Conservation (phyloP, 2,888 invertebrate genomes). For the Coenonympha arcania region DNA sequence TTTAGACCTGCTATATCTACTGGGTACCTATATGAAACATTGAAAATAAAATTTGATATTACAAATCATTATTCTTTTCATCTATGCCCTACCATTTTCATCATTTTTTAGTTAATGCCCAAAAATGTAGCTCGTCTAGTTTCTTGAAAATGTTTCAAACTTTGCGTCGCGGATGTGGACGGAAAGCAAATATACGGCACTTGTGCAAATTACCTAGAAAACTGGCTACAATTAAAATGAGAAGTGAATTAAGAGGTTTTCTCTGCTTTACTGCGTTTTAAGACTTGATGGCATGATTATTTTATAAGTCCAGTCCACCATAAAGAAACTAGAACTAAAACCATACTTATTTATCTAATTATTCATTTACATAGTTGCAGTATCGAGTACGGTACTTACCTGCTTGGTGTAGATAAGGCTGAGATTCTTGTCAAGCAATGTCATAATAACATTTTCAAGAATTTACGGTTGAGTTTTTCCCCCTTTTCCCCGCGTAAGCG, state of each 20-base stretch:
- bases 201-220: conserved; percentile 18
- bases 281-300: background rate
- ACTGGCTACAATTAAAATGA: conserved; percentile 15
- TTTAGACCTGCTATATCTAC: too few relatives aligned
- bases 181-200: conserved; percentile 29
- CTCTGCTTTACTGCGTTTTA: background rate
- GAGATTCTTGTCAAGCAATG: too few relatives aligned
- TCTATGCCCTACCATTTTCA: too few relatives aligned
- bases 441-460: too few relatives aligned
- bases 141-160: conserved; percentile 20
- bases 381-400: background rate
- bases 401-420: background rate
- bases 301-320: background rate
- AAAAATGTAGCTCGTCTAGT: too few relatives aligned
- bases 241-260: background rate
- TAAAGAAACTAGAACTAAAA: background rate
- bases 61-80: too few relatives aligned
- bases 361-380: background rate
- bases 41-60: too few relatives aligned
- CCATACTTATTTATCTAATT: background rate
- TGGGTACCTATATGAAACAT: too few relatives aligned
- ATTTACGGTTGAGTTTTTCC: too few relatives aligned
- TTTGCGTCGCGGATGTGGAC: conserved; percentile 28
- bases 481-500: too few relatives aligned
- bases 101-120: too few relatives aligned